Conservation (phyloP, 2,797 vertebrate species). For the Lepilemur septentrionalis region DNA sequence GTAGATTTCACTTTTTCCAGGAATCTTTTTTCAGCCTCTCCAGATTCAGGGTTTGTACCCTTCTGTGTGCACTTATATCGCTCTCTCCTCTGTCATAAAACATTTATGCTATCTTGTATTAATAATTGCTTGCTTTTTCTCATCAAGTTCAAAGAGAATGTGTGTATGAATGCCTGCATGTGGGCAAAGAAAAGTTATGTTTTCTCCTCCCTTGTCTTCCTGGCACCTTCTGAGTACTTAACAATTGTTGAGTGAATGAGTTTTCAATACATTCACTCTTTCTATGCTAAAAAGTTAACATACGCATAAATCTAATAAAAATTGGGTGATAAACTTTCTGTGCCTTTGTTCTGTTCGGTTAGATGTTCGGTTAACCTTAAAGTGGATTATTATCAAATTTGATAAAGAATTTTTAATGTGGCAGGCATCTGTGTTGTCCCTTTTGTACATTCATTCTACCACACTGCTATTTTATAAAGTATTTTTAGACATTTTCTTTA, state of each 20-base stretch:
- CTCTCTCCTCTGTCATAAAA: not conserved
- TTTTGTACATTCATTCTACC: constrained; percentile 1
- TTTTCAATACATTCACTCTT: not conserved
- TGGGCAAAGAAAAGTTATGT: not conserved
- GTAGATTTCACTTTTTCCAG: not conserved
- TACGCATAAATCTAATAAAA: not conserved
- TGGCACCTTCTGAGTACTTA: not conserved
- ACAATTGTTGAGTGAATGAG: not conserved
- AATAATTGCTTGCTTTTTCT: not conserved
- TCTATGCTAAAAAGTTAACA: not conserved
- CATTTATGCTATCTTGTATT: not conserved
- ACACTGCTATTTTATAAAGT: not conserved
- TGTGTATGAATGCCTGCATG: not conserved
- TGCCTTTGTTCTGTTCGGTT: not conserved
- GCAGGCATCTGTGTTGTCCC: not conserved
- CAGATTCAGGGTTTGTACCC: not conserved
- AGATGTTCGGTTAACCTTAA: constrained; percentile 22
- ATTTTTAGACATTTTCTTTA: not conserved
- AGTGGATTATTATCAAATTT: not conserved
- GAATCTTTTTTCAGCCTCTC: not conserved
- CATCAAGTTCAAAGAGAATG: not conserved
- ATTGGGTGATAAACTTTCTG: not conserved
- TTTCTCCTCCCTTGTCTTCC: not conserved
- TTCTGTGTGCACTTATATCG: not conserved
- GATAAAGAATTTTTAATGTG: not conserved